These are phyloP conservation scores for Dendroctonus ponderosae DNA, from an alignment of 1,140 invertebrate genomes.

Conservation along the genomic window DNA sequence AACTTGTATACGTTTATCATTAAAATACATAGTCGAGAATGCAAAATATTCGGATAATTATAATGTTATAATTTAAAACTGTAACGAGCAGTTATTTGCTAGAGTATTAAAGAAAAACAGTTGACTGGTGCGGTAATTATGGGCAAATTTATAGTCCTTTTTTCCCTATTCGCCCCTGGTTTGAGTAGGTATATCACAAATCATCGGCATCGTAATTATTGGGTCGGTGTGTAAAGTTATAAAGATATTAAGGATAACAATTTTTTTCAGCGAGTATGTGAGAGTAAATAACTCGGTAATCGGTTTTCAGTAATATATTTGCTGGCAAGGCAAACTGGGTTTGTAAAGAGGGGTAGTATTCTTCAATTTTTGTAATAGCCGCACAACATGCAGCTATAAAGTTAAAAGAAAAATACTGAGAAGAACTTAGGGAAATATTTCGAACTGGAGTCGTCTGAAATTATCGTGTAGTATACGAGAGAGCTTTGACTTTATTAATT, in stretches of 20 bases:
- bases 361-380: too few relatives aligned
- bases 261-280: not conserved
- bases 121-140: slow-evolving; percentile 13
- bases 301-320: too few relatives aligned
- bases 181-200: slow-evolving; percentile 26
- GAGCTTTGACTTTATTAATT: too few relatives aligned
- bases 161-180: slow-evolving; percentile 16
- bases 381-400: too few relatives aligned
- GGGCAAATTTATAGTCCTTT: slow-evolving; percentile 19
- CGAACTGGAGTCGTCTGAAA: too few relatives aligned
- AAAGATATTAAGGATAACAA: slow-evolving; percentile 2
- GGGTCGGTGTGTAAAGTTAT: slow-evolving; percentile 8
- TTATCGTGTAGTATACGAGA: too few relatives aligned
- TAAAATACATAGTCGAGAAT: not conserved
- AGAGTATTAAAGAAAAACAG: slow-evolving; percentile 23
- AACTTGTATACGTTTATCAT: slow-evolving; percentile 6
- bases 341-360: too few relatives aligned
- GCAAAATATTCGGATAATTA: slow-evolving; percentile 19
- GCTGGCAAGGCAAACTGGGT: too few relatives aligned
- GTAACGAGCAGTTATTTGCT: slow-evolving; percentile 21
- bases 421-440: too few relatives aligned
- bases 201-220: slow-evolving; percentile 17
- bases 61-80: slow-evolving; percentile 20
- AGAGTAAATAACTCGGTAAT: too few relatives aligned
- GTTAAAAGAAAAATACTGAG: too few relatives aligned